These are phyloP conservation scores for Lutjanus argentimaculatus DNA, from an alignment of 2,797 vertebrate species.

Conservation along the genomic window DNA sequence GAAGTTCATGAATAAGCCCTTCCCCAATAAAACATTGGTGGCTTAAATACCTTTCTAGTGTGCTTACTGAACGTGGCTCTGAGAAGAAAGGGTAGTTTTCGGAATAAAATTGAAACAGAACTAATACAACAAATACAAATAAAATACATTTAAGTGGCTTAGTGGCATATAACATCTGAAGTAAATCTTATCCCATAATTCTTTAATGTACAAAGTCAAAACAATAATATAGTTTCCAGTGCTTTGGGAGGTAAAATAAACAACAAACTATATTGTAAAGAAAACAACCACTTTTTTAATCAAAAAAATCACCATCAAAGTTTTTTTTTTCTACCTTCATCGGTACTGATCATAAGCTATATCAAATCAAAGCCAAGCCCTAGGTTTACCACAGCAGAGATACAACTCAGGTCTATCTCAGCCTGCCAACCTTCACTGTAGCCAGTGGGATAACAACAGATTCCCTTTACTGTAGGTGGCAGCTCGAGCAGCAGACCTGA, in stretches of 20 bases:
- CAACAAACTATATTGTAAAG: constrained; percentile 75
- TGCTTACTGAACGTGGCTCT: constrained; percentile 73
- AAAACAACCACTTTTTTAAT: constrained; percentile 66
- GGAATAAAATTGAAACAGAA: constrained; percentile 78
- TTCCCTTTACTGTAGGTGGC: constrained; percentile 38
- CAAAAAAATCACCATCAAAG: constrained; percentile 54
- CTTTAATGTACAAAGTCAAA: constrained; percentile 83
- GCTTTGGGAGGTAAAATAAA: constrained; percentile 83
- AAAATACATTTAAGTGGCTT: constrained; percentile 87
- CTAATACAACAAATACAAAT: constrained; percentile 79
- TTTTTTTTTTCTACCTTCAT: constrained; percentile 54
- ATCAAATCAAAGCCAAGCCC: constrained; percentile 68
- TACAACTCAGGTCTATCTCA: constrained; percentile 29
- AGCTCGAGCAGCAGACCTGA: constrained; percentile 34
- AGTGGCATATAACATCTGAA: constrained; percentile 83
- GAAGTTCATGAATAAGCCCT: constrained; percentile 68
- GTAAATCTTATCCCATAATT: constrained; percentile 83
- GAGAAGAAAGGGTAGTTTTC: constrained; percentile 72
- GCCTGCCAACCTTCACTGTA: constrained; percentile 14
- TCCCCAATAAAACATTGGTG: constrained; percentile 56
- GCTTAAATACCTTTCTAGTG: constrained; percentile 64
- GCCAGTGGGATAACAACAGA: constrained; percentile 38
- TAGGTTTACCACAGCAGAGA: constrained; percentile 43
- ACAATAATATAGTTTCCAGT: constrained; percentile 86
- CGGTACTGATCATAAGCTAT: constrained; percentile 72